These are phyloP conservation scores for Vicugna pacos DNA, from an alignment of 2,113 vertebrate species.

Conservation along the genomic window DNA sequence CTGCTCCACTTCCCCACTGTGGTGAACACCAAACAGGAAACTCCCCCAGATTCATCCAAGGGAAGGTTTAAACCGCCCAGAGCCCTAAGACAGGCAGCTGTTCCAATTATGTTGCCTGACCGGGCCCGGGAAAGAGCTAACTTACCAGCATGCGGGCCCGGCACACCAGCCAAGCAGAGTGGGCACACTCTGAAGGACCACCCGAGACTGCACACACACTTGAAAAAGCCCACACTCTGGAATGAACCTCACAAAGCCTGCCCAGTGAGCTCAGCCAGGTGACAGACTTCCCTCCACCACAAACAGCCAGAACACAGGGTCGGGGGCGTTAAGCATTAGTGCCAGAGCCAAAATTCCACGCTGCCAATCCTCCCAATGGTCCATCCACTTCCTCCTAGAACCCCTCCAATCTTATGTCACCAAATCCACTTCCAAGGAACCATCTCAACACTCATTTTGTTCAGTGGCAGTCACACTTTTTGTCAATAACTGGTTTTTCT, in stretches of 20 bases:
- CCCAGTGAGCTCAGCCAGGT: too few relatives aligned
- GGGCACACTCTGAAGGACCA: neutral
- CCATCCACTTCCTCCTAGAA: neutral
- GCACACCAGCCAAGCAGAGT: neutral
- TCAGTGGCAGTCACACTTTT: neutral
- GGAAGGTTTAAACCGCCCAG: neutral
- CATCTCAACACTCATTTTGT: neutral
- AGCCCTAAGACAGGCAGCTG: neutral
- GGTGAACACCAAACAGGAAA: neutral
- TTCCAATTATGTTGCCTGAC: neutral
- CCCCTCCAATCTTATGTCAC: neutral
- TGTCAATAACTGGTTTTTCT: neutral
- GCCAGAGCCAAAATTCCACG: neutral
- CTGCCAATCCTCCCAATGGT: neutral
- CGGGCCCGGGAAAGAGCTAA: neutral
- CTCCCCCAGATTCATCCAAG: neutral
- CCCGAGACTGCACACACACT: fast-evolving
- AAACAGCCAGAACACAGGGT: neutral
- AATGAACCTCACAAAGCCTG: neutral
- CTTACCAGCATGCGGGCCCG: neutral
- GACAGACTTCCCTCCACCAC: neutral
- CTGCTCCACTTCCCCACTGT: too few relatives aligned
- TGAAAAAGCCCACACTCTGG: neutral
- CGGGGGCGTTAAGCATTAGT: too few relatives aligned
- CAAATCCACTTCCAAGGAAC: neutral